Conservation (phyloP, 2,797 vertebrate species). For the Tauraco hartlaubi region DNA sequence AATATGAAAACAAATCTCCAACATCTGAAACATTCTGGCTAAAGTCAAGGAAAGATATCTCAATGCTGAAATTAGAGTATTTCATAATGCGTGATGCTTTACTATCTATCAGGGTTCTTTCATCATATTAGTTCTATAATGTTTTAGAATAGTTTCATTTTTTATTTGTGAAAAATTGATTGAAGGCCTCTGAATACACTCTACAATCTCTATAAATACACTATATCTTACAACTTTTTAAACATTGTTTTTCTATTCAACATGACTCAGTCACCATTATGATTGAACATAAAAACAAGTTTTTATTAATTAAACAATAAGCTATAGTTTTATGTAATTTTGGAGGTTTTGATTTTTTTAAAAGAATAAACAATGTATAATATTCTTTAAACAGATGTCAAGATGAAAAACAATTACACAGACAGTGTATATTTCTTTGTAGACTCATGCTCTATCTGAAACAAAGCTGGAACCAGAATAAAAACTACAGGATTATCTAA, state of each 20-base stretch:
- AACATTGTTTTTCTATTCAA: background rate
- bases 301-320: background rate
- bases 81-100: background rate
- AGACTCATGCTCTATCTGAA: background rate
- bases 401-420: background rate
- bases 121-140: background rate
- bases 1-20: background rate
- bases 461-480: background rate
- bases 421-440: background rate
- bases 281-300: background rate
- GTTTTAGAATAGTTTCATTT: background rate
- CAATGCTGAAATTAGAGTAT: background rate
- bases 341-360: background rate
- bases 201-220: background rate
- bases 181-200: background rate
- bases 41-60: background rate
- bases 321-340: background rate
- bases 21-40: background rate
- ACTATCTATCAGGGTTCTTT: background rate
- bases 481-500: background rate
- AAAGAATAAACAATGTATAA: background rate
- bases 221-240: background rate
- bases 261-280: background rate
- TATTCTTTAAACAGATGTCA: background rate
- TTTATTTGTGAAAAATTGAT: background rate